Conservation (phyloP, 1,140 invertebrate species). For the Hyles vespertilio region DNA sequence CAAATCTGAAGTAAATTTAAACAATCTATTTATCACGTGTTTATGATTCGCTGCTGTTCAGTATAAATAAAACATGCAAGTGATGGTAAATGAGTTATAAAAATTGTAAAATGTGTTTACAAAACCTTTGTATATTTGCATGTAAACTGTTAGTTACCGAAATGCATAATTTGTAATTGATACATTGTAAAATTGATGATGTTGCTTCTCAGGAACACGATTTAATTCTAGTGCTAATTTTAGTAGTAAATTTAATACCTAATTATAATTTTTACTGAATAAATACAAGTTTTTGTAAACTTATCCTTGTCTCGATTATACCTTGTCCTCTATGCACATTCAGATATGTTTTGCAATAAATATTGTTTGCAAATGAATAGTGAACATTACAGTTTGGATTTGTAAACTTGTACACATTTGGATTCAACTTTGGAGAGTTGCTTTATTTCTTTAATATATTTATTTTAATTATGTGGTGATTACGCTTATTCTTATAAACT, state of each 20-base stretch:
- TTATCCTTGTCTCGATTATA: constrained; percentile 47
- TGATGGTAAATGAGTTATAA: constrained; percentile 25
- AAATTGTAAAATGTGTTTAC: constrained; percentile 37
- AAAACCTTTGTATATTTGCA: constrained; percentile 30
- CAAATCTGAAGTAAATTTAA: constrained; percentile 44
- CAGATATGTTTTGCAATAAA: constrained; percentile 8
- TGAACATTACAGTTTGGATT: no score
- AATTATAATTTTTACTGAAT: constrained; percentile 56
- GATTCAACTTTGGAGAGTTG: neutral
- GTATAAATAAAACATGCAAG: constrained; percentile 21
- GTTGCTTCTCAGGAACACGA: constrained; percentile 29
- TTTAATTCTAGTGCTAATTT: constrained; percentile 40
- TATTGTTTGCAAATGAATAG: no score
- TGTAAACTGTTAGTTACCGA: constrained; percentile 52
- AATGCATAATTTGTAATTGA: constrained; percentile 24
- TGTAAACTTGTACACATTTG: no score
- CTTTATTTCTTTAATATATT: neutral
- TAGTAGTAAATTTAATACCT: constrained; percentile 46
- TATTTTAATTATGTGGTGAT: no score
- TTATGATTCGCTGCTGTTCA: constrained; percentile 17
- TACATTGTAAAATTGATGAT: constrained; percentile 12
- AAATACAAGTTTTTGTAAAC: constrained; percentile 50
- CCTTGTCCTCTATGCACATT: constrained; percentile 35
- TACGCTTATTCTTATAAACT: no score
- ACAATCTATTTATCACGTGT: constrained; percentile 31